Conservation (phyloP, 2,888 invertebrate species). For the Amphiduros pacificus region DNA sequence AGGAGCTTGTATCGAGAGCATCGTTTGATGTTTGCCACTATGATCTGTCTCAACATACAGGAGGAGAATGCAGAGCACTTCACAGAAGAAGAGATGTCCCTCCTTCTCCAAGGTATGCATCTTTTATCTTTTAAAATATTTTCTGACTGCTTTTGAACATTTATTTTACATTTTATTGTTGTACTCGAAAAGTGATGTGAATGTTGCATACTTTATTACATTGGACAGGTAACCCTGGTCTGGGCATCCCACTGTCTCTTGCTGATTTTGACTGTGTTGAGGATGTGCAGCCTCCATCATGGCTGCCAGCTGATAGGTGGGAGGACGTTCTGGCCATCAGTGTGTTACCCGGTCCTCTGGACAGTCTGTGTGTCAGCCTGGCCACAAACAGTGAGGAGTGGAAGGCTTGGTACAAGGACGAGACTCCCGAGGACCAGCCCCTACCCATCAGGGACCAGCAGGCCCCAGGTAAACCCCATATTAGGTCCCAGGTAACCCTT, state of each 20-base stretch:
- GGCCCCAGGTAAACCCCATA: too few relatives aligned
- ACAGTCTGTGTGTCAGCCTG: constrained; percentile 53
- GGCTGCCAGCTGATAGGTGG: constrained; percentile 55
- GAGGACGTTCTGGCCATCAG: constrained; percentile 57
- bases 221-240: constrained; percentile 51
- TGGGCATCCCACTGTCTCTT: constrained; percentile 54
- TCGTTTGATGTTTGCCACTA: constrained; percentile 48
- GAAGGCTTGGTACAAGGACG: constrained; percentile 49
- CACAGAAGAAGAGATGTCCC: constrained; percentile 54
- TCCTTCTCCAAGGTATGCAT: constrained; percentile 53
- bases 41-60: constrained; percentile 53
- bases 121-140: not conserved
- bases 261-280: constrained; percentile 53
- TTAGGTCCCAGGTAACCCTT: too few relatives aligned
- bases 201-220: too few relatives aligned
- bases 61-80: constrained; percentile 46
- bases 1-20: constrained; percentile 55
- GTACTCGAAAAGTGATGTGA: too few relatives aligned
- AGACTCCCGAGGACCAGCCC: constrained; percentile 44
- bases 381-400: constrained; percentile 47
- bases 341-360: constrained; percentile 54
- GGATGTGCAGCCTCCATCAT: constrained; percentile 45
- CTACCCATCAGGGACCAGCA: constrained; percentile 23
- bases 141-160: not conserved
- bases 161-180: too few relatives aligned